Base-by-base conservation (phyloP, 2,113 vertebrate species). In the Mustela nigripes region DNA sequence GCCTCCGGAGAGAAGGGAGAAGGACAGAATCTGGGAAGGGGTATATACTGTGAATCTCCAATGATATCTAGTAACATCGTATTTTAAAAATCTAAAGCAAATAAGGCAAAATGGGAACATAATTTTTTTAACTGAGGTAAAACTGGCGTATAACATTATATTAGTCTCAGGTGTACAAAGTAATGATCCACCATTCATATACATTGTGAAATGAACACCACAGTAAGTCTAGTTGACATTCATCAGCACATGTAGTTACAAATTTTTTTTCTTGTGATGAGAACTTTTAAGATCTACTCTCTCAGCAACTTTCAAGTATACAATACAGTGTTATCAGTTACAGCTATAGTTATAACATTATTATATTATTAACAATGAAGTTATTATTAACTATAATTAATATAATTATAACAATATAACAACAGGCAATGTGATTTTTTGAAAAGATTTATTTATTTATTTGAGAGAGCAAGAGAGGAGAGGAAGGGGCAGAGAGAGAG, bases 41-140 rank as follows among this genome's bases (percentile, higher is more conserved):
- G 42, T 31, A 31, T 24, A 28, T 5, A 10, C 53, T 42, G 36
- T 24, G n/a, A 62, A 65, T 42, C 12, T 65, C 50, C 71, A 82
- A 48, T 36, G 58, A 71, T 53, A 71, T n/a, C 33, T 53, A 33
- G 18, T 36, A 71, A 63, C 16, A 60, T 71, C 78, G 83, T 89
- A 88, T 76, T 65, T 92, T 67, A 63, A 86, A 91, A 89, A 33
- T 78, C 65, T 73, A 24, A 90, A 78, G 65, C 50, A 89, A 91
- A 63, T 53, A 74, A 63, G 39, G 79, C n/a, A 86, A 69, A 8
- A 31, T 14, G 36, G 6, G 24, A 50, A 89, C 28, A 28, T 2
- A 8, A 56, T 89, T 89, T 81, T 62, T 95, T 95, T 22, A 42
- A 67, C 22, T 45, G 60, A 95, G 48, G 56, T 36, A 67, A 67